phyloP scores from a whole-genome alignment of 2,888 invertebrate species.

The Esperia sulphurella region DNA sequence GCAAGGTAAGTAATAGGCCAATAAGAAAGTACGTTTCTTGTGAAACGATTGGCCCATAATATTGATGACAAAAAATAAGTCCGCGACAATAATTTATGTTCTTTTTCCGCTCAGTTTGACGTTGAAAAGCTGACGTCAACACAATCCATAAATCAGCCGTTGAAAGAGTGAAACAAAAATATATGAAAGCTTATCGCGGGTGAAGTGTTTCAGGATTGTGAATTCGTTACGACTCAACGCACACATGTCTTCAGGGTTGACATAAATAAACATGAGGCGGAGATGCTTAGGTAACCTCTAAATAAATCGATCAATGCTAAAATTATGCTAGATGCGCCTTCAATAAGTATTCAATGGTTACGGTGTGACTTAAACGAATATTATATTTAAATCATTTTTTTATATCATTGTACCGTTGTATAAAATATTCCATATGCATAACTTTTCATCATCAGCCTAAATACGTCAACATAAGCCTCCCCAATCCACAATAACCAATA shows the following conservation, averaged over 20 bases:
- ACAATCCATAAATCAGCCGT: background rate
- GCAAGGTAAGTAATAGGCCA: no score
- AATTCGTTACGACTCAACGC: background rate
- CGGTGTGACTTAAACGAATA: no score
- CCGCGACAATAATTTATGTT: background rate
- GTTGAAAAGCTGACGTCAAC: background rate
- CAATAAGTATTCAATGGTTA: no score
- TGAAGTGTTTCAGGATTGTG: background rate
- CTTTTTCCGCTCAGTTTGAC: background rate
- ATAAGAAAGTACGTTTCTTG: no score
- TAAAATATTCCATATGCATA: no score
- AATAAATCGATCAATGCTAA: background rate
- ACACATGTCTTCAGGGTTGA: background rate
- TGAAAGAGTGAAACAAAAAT: background rate
- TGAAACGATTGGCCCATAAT: no score
- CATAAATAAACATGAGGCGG: constrained; percentile 1
- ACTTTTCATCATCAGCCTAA: no score
- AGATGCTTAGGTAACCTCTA: background rate
- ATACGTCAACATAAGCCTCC: no score
- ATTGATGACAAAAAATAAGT: background rate
- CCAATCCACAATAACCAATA: no score
- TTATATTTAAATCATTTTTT: no score
- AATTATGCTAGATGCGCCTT: background rate
- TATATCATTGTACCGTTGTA: no score
- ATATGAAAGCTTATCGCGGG: background rate